phyloP scores from a whole-genome alignment of 2,113 vertebrate species.

The Oryzias curvinotus region DNA sequence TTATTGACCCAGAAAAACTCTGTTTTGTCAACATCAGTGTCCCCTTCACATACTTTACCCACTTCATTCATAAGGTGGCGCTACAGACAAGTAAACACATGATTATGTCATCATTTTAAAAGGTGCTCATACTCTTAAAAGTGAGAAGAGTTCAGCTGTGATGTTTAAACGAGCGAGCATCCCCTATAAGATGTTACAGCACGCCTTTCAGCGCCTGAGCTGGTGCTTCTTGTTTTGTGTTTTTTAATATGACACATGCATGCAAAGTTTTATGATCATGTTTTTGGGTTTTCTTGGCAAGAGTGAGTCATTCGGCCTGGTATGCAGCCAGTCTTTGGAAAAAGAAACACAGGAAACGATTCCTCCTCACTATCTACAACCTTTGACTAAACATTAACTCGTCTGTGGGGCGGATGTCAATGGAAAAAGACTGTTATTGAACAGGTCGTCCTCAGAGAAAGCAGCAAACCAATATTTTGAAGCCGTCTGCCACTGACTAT shows the following conservation, averaged over 20 bases:
- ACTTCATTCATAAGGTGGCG: no score
- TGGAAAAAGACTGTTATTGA: slow-evolving; percentile 2
- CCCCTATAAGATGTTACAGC: no score
- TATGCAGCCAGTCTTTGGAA: slow-evolving; percentile 36
- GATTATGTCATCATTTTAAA: no score
- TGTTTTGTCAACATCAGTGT: no score
- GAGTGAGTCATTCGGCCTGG: slow-evolving; percentile 43
- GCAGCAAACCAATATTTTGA: background rate
- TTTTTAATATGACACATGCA: background rate
- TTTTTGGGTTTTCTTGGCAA: slow-evolving; percentile 51
- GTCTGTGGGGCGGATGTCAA: background rate
- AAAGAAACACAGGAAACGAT: slow-evolving; percentile 48
- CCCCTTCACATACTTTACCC: no score
- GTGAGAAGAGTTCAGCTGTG: no score
- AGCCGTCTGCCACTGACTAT: background rate
- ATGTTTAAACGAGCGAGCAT: no score
- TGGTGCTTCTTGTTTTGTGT: background rate
- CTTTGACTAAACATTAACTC: slow-evolving; percentile 59
- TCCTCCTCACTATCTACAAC: slow-evolving; percentile 38
- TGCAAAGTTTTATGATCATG: slow-evolving; percentile 40
- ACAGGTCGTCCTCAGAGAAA: background rate
- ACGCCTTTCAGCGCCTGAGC: background rate
- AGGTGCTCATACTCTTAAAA: no score
- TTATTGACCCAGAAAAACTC: no score
- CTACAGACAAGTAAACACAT: no score